Conservation (phyloP, 2,113 vertebrate genomes). For the Chionis minor region DNA sequence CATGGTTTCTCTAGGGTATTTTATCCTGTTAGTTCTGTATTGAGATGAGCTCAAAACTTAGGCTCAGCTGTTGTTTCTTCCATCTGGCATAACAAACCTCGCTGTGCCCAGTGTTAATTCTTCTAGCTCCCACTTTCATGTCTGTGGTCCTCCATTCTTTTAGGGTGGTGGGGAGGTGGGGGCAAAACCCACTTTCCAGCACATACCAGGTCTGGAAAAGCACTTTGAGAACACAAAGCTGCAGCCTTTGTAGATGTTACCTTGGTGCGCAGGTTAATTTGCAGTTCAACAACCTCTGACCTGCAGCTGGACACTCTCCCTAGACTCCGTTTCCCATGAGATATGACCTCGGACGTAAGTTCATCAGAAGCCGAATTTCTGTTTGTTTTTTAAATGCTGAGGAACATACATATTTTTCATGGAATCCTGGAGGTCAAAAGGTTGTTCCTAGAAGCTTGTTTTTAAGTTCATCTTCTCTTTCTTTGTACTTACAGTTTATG, state of each 20-base stretch:
- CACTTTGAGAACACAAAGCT: not conserved
- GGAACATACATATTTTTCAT: not conserved
- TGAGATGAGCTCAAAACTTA: not conserved
- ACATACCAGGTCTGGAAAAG: conserved; percentile 14
- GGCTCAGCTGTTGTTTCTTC: not conserved
- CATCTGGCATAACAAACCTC: not conserved
- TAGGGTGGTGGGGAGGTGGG: no score
- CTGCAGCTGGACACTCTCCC: not conserved
- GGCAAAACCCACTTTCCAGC: not conserved
- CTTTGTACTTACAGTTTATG: not conserved
- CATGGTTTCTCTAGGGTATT: not conserved
- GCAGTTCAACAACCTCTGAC: conserved; percentile 46
- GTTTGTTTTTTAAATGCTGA: not conserved
- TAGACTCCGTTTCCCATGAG: not conserved
- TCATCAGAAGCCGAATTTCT: conserved; percentile 23
- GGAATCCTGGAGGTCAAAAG: not conserved
- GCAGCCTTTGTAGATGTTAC: not conserved
- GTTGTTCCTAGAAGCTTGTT: not conserved
- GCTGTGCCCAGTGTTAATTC: not conserved
- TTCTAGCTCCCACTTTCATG: not conserved
- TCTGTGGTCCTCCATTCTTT: not conserved
- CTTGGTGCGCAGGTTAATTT: conserved; percentile 34
- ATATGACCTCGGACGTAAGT: not conserved
- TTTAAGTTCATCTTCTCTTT: not conserved
- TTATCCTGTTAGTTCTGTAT: not conserved